Evolutionary conservation across 1,140 invertebrate genomes (phyloP).

Genomic region (Drosophila parvula): DNA sequence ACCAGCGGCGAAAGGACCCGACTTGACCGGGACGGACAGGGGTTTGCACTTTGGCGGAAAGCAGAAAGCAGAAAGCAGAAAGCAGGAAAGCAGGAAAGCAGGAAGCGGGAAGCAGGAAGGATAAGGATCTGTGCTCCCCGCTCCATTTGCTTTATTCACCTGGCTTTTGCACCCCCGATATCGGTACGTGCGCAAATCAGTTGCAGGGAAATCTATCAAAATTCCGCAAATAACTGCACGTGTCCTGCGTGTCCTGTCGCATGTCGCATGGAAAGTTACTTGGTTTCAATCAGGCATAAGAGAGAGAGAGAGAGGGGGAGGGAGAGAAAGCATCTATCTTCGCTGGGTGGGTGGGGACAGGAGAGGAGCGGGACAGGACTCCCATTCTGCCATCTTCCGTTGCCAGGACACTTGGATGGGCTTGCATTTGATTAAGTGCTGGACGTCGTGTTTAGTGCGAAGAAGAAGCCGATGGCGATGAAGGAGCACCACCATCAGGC

Average conservation of each 20-base stretch:
- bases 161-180: not conserved
- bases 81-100: not conserved
- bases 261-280: conserved; percentile 50
- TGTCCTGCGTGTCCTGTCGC: conserved; percentile 56
- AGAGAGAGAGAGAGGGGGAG: not conserved
- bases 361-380: not conserved
- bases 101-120: conserved; percentile 10
- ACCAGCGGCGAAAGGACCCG: conserved; percentile 8
- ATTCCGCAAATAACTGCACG: conserved; percentile 75
- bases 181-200: conserved; percentile 68
- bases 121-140: conserved; percentile 35
- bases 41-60: conserved; percentile 42
- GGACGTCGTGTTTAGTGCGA: conserved; percentile 65
- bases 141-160: conserved; percentile 62
- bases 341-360: not conserved
- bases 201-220: conserved; percentile 73
- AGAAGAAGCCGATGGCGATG: conserved; percentile 8
- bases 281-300: conserved; percentile 67
- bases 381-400: conserved; percentile 6
- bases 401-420: conserved; percentile 26
- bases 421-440: conserved; percentile 81
- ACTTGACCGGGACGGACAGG: conserved; percentile 32
- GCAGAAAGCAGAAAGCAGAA: not conserved
- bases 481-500: conserved; percentile 1
- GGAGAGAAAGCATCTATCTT: conserved; percentile 28